A percentile compares a stretch with the other conserved stretches of the same genome.
These are phyloP conservation scores for Conistra vaccinii DNA, from an alignment of 2,888 invertebrate species.

Conservation along the genomic window DNA sequence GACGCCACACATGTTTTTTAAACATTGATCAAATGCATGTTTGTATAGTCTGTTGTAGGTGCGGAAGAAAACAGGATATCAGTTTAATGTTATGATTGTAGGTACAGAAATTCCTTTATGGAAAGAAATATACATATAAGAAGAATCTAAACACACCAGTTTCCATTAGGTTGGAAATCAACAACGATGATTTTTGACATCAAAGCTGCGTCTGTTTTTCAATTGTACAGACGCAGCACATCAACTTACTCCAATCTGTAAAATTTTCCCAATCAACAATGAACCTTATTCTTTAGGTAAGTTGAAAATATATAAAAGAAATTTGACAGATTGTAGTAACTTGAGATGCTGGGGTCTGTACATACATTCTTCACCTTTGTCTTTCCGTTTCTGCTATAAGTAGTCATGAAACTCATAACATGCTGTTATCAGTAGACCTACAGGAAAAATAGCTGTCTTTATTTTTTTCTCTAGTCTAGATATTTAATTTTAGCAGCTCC, in stretches of 20 bases:
- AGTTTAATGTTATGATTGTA: slow-evolving; percentile 36
- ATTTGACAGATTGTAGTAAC: no score
- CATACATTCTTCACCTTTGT: background rate
- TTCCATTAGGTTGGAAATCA: slow-evolving; percentile 30
- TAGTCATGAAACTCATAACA: background rate
- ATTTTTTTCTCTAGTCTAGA: background rate
- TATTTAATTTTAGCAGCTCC: background rate
- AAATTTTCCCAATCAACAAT: no score
- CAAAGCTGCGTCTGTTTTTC: slow-evolving; percentile 12
- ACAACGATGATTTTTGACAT: slow-evolving; percentile 17
- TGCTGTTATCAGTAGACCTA: background rate
- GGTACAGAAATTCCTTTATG: slow-evolving; percentile 8
- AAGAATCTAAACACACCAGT: slow-evolving; percentile 22
- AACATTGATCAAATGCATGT: slow-evolving; percentile 45
- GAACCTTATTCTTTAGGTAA: no score
- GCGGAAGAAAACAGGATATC: slow-evolving; percentile 46
- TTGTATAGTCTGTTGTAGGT: slow-evolving; percentile 23
- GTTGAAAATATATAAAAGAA: no score
- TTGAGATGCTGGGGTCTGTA: no score
- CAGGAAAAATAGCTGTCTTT: background rate
- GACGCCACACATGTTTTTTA: slow-evolving; percentile 55
- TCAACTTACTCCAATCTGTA: no score
- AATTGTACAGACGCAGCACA: background rate
- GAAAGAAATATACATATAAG: slow-evolving; percentile 26
- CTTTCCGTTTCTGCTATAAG: background rate